Evolutionary conservation across 2,888 invertebrate genomes (phyloP).

Genomic region (Hyposoter dolosus): DNA sequence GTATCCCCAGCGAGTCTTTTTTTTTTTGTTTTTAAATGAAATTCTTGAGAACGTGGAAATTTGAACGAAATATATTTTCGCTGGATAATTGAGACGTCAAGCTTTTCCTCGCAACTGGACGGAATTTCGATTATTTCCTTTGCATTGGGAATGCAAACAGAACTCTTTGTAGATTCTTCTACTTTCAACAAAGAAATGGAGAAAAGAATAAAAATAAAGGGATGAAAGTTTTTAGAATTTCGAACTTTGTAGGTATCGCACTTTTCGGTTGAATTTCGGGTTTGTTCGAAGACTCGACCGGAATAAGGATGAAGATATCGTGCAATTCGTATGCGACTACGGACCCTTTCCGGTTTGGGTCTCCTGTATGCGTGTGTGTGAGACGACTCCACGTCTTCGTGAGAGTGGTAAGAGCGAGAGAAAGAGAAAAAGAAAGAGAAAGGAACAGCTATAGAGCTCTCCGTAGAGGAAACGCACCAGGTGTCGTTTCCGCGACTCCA

Average conservation of each 20-base stretch:
- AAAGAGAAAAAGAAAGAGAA: neutral
- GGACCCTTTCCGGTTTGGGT: conserved; percentile 48
- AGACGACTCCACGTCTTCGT: conserved; percentile 9
- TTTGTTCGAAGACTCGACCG: conserved; percentile 35
- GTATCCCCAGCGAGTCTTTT: neutral
- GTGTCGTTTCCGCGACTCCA: conserved; percentile 45
- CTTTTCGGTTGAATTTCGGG: conserved; percentile 35
- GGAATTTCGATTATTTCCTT: too few relatives aligned
- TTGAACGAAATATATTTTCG: neutral
- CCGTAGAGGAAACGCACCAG: conserved; percentile 44
- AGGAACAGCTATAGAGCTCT: neutral
- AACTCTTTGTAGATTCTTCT: neutral
- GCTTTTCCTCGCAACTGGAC: neutral
- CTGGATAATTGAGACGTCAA: neutral
- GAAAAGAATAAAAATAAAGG: conserved; percentile 25
- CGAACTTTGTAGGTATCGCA: neutral
- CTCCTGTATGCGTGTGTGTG: neutral
- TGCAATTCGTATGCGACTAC: conserved; percentile 68
- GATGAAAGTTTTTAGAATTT: conserved; percentile 12
- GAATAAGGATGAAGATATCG: conserved; percentile 60
- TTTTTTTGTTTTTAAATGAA: neutral
- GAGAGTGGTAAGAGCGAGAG: conserved; percentile 8
- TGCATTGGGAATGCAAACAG: neutral
- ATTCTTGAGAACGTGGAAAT: neutral
- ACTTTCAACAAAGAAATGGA: neutral